Evolutionary conservation across 2,797 vertebrate genomes (phyloP).

Genomic region (Eidolon dupreanum): DNA sequence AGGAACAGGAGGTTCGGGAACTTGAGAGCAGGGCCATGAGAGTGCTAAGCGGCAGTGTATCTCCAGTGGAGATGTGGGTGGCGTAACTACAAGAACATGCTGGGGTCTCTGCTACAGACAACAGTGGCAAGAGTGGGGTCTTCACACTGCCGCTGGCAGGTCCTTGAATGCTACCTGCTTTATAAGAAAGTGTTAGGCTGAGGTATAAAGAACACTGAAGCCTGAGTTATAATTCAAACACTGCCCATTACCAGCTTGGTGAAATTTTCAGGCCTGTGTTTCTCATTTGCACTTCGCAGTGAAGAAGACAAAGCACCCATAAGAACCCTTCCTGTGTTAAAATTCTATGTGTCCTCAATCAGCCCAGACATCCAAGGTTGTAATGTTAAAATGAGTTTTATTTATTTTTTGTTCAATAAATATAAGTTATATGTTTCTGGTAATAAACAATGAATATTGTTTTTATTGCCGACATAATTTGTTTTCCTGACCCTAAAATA

Average conservation of each 20-base stretch:
- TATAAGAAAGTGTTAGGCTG: background rate
- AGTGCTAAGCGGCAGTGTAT: background rate
- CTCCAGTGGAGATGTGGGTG: background rate
- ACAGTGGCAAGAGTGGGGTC: background rate
- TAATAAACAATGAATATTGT: background rate
- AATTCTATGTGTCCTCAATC: background rate
- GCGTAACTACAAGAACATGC: background rate
- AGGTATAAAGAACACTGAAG: background rate
- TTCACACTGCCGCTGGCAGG: background rate
- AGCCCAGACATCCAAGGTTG: background rate
- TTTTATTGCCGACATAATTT: background rate
- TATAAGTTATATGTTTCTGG: background rate
- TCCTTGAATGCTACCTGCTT: background rate
- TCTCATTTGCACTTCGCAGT: background rate
- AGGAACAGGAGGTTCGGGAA: background rate
- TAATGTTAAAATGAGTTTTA: background rate
- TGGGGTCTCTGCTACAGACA: fast-evolving
- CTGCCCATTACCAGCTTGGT: background rate
- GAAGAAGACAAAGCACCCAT: background rate
- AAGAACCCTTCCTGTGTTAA: background rate
- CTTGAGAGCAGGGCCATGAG: background rate
- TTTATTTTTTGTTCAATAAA: background rate
- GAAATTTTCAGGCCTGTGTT: background rate
- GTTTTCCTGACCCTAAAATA: background rate
- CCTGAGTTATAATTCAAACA: background rate